Evolutionary conservation across 2,797 vertebrate species (phyloP).

Genomic region (Pseudocheirus occidentalis): DNA sequence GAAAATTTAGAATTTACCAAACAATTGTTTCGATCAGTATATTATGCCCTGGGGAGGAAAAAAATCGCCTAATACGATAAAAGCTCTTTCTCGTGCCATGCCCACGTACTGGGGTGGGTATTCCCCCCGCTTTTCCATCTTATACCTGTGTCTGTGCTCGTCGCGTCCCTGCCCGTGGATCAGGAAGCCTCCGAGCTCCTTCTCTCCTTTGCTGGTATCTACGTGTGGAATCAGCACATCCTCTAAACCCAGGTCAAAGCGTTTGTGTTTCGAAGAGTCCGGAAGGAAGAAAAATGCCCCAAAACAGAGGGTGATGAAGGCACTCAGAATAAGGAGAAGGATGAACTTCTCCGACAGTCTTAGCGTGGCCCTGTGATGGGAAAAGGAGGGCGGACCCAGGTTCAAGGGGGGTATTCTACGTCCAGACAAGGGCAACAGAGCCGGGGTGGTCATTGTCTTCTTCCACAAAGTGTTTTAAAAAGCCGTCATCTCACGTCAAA

Average conservation of each 20-base stretch:
- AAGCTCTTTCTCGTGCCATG: not conserved
- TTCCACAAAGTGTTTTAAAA: not conserved
- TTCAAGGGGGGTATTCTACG: constrained; percentile 94
- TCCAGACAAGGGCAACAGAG: constrained; percentile 95
- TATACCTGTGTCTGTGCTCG: constrained; percentile 95
- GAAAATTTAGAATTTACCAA: not conserved
- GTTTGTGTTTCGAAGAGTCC: constrained; percentile 98
- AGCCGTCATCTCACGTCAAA: constrained; percentile 72
- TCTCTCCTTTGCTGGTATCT: constrained; percentile 92
- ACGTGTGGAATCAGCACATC: constrained; percentile 98
- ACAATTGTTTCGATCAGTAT: not conserved
- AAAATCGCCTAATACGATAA: not conserved
- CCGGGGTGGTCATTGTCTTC: constrained; percentile 92
- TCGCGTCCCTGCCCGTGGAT: constrained; percentile 96
- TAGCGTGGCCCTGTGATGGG: constrained; percentile 96
- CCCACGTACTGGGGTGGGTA: not conserved
- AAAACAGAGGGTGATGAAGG: constrained; percentile 99
- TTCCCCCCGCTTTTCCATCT: not conserved
- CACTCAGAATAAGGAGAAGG: constrained; percentile 99
- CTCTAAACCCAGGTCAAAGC: constrained; percentile 97
- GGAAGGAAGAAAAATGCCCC: constrained; percentile 99
- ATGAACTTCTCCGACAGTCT: constrained; percentile 99
- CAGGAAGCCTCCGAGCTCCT: constrained; percentile 89
- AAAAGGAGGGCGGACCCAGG: constrained; percentile 93
- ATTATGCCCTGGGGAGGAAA: not conserved